Percentiles rank a stretch among this genome's conserved stretches.
These are phyloP conservation scores for Catocala fraxini DNA, from an alignment of 2,888 invertebrate species.

Conservation along the genomic window DNA sequence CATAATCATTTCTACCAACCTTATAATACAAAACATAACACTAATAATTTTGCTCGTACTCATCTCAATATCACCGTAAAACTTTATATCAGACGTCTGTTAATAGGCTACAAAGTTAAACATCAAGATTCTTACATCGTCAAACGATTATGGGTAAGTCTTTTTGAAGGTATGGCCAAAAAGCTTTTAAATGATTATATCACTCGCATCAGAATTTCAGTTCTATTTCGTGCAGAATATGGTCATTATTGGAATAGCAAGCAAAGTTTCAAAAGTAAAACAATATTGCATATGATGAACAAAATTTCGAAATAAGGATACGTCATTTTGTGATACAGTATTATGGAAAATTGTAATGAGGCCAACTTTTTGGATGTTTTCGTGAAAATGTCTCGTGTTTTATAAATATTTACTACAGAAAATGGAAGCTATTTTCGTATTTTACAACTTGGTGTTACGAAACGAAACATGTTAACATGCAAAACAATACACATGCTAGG, in stretches of 20 bases:
- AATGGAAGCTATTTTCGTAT: too few relatives aligned
- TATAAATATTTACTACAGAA: too few relatives aligned
- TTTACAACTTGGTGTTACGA: too few relatives aligned
- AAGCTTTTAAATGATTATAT: slow-evolving; percentile 21
- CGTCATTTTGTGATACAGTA: neutral
- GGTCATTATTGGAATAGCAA: slow-evolving; percentile 1
- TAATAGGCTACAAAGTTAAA: slow-evolving; percentile 31
- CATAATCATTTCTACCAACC: too few relatives aligned
- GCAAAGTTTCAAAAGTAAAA: slow-evolving; percentile 2
- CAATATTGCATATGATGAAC: slow-evolving; percentile 4
- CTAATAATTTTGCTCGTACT: too few relatives aligned
- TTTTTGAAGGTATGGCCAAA: slow-evolving; percentile 25
- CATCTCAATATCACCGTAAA: too few relatives aligned
- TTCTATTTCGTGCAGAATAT: neutral
- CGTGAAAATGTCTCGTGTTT: too few relatives aligned
- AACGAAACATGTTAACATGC: too few relatives aligned
- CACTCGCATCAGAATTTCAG: neutral
- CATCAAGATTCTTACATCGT: slow-evolving; percentile 19
- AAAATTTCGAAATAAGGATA: neutral
- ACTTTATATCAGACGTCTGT: slow-evolving; percentile 6
- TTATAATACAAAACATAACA: too few relatives aligned
- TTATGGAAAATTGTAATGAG: too few relatives aligned
- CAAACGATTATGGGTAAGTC: slow-evolving; percentile 32
- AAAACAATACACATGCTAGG: too few relatives aligned
- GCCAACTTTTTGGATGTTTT: too few relatives aligned